phyloP scores from a whole-genome alignment of 2,797 vertebrate genomes.

The Helarctos malayanus region DNA sequence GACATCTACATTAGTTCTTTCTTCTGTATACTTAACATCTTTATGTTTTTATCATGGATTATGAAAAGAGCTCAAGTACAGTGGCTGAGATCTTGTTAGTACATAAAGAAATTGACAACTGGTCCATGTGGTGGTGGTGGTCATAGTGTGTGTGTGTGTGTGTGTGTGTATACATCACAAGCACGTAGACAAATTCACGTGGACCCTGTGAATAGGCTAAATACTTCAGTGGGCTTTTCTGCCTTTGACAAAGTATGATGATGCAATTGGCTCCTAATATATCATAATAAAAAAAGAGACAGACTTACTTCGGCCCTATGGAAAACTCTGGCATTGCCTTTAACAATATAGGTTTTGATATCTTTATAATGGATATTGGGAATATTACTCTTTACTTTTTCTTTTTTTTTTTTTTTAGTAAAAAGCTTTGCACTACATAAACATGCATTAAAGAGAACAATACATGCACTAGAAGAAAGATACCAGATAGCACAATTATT shows the following conservation, averaged over 20 bases:
- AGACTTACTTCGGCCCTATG: background rate
- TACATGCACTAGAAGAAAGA: constrained; percentile 25
- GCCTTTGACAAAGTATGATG: constrained; percentile 15
- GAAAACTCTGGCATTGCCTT: background rate
- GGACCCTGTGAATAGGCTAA: background rate
- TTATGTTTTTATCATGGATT: background rate
- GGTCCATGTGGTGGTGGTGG: background rate
- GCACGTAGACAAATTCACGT: background rate
- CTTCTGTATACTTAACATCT: background rate
- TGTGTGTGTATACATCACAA: background rate
- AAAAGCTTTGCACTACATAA: background rate
- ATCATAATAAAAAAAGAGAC: background rate
- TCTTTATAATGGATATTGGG: background rate
- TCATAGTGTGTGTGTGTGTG: fast-evolving
- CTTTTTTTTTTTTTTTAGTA: background rate
- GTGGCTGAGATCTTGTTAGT: background rate
- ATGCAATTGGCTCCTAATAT: background rate
- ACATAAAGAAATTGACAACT: background rate
- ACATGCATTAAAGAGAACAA: background rate
- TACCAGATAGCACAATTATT: background rate
- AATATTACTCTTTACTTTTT: background rate
- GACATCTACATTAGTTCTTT: background rate
- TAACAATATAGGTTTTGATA: background rate
- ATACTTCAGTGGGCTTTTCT: background rate
- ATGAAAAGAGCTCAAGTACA: background rate